Evolutionary conservation across 2,797 vertebrate genomes (phyloP).

Genomic region (Buphagus erythrorhynchus): DNA sequence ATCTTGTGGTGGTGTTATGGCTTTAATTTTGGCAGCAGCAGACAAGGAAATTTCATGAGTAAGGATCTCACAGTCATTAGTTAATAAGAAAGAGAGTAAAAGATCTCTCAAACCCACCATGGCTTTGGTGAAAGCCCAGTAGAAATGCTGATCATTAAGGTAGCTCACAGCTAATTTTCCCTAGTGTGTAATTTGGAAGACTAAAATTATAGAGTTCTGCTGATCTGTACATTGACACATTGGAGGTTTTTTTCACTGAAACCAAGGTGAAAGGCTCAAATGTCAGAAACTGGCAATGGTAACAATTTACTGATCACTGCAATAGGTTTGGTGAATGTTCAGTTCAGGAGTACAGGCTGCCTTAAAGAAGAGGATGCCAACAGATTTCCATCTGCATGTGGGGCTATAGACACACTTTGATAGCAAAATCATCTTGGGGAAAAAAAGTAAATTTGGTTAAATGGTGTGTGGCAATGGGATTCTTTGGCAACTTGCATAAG

Average conservation of each 20-base stretch:
- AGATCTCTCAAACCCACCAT: neutral
- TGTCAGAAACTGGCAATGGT: neutral
- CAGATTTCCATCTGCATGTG: accelerated
- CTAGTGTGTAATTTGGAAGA: neutral
- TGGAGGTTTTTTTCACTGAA: neutral
- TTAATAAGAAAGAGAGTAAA: neutral
- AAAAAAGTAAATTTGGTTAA: neutral
- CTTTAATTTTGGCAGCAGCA: neutral
- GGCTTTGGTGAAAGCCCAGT: neutral
- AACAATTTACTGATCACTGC: neutral
- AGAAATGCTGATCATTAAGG: neutral
- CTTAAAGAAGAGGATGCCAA: neutral
- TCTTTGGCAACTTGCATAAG: neutral
- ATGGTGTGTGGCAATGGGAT: neutral
- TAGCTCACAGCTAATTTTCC: neutral
- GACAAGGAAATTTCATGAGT: neutral
- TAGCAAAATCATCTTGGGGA: neutral
- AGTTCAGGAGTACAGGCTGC: neutral
- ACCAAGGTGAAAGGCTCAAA: neutral
- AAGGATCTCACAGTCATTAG: neutral
- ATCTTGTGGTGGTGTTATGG: neutral
- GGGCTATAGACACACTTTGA: neutral
- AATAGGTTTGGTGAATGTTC: neutral
- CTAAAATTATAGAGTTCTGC: neutral
- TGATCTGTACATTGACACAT: accelerated